These are phyloP conservation scores for Apotomis turbidana DNA, from an alignment of 2,888 invertebrate genomes.

Conservation along the genomic window DNA sequence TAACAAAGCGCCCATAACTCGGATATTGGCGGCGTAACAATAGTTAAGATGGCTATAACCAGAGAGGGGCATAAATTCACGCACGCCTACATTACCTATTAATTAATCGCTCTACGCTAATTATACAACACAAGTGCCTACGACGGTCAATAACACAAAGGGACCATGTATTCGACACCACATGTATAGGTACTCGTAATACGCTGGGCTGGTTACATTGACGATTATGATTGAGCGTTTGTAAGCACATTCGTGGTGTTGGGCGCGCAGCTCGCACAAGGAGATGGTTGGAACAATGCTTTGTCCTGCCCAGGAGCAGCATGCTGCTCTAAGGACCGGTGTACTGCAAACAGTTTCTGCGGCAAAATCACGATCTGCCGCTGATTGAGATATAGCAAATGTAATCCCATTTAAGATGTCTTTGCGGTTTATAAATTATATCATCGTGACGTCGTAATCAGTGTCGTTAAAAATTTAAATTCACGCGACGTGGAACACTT, in stretches of 20 bases:
- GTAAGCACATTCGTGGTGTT: slow-evolving; percentile 61
- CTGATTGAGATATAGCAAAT: slow-evolving; percentile 5
- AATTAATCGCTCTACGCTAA: slow-evolving; percentile 79
- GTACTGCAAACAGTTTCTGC: slow-evolving; percentile 64
- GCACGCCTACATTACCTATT: slow-evolving; percentile 72
- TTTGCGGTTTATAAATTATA: background rate
- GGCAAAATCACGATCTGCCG: slow-evolving; percentile 57
- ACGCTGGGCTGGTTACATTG: slow-evolving; percentile 52
- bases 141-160: slow-evolving; percentile 71
- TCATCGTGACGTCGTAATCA: too few relatives aligned
- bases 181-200: slow-evolving; percentile 43
- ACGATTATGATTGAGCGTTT: slow-evolving; percentile 56
- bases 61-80: slow-evolving; percentile 55
- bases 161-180: slow-evolving; percentile 43
- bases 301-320: slow-evolving; percentile 66
- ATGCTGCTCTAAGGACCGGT: slow-evolving; percentile 65
- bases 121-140: slow-evolving; percentile 73
- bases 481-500: background rate
- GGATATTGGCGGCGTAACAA: slow-evolving; percentile 41
- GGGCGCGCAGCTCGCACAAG: slow-evolving; percentile 53
- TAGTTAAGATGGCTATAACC: slow-evolving; percentile 41
- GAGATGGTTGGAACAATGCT: slow-evolving; percentile 63
- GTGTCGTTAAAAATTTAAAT: background rate
- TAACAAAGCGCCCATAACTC: slow-evolving; percentile 37
- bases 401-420: background rate